Conservation (phyloP, 2,888 invertebrate species). For the Axea sp. region DNA sequence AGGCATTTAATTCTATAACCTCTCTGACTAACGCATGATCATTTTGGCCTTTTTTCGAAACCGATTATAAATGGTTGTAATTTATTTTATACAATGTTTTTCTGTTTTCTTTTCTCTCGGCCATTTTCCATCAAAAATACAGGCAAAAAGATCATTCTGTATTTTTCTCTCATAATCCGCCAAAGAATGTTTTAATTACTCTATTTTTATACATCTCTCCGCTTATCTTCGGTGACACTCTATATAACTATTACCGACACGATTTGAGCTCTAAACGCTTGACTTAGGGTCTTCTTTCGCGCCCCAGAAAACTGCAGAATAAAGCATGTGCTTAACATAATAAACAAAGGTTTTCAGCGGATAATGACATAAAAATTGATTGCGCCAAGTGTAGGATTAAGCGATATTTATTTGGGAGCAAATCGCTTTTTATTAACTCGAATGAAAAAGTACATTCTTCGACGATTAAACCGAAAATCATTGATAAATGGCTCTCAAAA, state of each 20-base stretch:
- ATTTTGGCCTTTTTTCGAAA: background rate
- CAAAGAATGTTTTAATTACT: slow-evolving; percentile 39
- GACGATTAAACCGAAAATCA: no score
- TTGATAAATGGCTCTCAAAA: no score
- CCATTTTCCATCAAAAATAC: background rate
- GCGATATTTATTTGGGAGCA: slow-evolving; percentile 35
- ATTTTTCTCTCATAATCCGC: slow-evolving; percentile 31
- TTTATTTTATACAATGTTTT: slow-evolving; percentile 17
- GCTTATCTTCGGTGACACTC: slow-evolving; percentile 21
- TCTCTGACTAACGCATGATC: background rate
- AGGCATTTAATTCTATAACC: no score
- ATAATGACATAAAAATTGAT: slow-evolving; percentile 51
- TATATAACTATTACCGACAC: slow-evolving; percentile 47
- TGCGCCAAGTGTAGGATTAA: slow-evolving; percentile 41
- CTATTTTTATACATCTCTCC: slow-evolving; percentile 34
- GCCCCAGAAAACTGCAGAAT: slow-evolving; percentile 21
- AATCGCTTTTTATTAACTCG: slow-evolving; percentile 16
- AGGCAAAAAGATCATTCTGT: background rate
- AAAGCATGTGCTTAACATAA: slow-evolving; percentile 54
- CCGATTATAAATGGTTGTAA: slow-evolving; percentile 27
- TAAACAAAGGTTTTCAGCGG: slow-evolving; percentile 44
- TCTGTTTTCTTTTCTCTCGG: slow-evolving; percentile 11
- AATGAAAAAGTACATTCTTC: background rate
- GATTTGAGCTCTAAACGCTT: slow-evolving; percentile 43
- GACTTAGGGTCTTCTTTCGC: slow-evolving; percentile 40